These are phyloP conservation scores for Toxotes jaculatrix DNA, from an alignment of 2,113 vertebrate genomes.

Conservation along the genomic window DNA sequence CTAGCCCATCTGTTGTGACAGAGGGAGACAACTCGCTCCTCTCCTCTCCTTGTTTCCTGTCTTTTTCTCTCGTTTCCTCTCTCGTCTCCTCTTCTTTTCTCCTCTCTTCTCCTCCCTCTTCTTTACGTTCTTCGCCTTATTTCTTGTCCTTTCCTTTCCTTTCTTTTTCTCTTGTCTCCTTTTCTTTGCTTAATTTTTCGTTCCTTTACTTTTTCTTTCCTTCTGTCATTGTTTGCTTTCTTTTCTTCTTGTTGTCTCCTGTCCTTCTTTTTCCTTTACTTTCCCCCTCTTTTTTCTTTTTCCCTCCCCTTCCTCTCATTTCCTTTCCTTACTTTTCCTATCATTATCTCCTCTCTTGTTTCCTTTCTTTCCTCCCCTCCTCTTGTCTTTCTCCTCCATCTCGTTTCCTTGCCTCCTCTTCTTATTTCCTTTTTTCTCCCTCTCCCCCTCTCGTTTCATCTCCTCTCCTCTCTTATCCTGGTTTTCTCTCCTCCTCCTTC, in stretches of 20 bases:
- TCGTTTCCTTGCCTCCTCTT: neutral
- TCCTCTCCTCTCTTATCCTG: neutral
- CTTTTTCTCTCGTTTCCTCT: neutral
- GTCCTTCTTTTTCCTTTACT: no score
- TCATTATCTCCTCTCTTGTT: neutral
- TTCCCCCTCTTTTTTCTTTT: no score
- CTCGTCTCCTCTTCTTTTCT: no score
- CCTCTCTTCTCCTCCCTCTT: no score
- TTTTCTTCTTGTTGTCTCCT: neutral
- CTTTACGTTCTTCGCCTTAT: no score
- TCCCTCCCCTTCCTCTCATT: neutral
- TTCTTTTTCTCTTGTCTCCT: neutral
- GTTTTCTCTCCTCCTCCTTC: conserved; percentile 8
- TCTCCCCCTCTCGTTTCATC: neutral
- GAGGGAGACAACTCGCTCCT: conserved; percentile 60
- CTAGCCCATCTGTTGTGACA: conserved; percentile 83
- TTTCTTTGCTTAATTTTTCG: no score
- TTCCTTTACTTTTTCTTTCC: no score
- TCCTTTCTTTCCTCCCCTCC: no score
- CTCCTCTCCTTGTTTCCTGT: neutral
- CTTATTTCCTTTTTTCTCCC: neutral
- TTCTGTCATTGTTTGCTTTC: neutral
- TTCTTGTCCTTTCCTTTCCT: neutral
- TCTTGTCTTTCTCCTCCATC: neutral
- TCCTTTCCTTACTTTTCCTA: no score